These are phyloP conservation scores for Samia ricini DNA, from an alignment of 1,140 invertebrate species.

Conservation along the genomic window DNA sequence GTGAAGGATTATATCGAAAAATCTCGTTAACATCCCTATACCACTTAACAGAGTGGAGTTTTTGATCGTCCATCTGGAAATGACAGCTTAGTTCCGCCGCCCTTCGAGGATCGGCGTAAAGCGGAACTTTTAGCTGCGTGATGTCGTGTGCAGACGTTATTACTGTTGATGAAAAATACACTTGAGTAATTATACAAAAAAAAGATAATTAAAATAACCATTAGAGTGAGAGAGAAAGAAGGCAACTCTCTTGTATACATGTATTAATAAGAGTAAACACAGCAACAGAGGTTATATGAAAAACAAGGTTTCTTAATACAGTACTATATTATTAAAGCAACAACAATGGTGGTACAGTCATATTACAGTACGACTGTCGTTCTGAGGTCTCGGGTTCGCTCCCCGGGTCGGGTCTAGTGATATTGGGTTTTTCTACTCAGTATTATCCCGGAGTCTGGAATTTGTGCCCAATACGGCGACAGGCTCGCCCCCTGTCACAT, in stretches of 20 bases:
- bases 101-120: conserved; percentile 63
- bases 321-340: no score
- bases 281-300: no score
- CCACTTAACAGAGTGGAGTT: conserved; percentile 66
- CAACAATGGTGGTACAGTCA: no score
- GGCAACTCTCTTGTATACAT: background rate
- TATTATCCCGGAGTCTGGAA: no score
- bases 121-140: conserved; percentile 58
- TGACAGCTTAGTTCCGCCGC: conserved; percentile 65
- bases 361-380: no score
- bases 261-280: no score
- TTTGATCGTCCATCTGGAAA: conserved; percentile 62
- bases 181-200: background rate
- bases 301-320: no score
- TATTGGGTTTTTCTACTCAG: no score
- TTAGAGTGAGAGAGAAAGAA: background rate
- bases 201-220: background rate
- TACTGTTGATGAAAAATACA: conserved; percentile 31
- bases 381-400: no score
- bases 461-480: no score
- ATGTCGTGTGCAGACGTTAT: conserved; percentile 57
- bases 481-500: no score
- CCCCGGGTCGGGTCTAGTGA: no score
- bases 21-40: conserved; percentile 65
- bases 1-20: conserved; percentile 62